Percentiles rank a stretch among this genome's conserved stretches.
phyloP scores from a whole-genome alignment of 64 coral and sea anemone species.

The Astreopora myriophthalma region DNA sequence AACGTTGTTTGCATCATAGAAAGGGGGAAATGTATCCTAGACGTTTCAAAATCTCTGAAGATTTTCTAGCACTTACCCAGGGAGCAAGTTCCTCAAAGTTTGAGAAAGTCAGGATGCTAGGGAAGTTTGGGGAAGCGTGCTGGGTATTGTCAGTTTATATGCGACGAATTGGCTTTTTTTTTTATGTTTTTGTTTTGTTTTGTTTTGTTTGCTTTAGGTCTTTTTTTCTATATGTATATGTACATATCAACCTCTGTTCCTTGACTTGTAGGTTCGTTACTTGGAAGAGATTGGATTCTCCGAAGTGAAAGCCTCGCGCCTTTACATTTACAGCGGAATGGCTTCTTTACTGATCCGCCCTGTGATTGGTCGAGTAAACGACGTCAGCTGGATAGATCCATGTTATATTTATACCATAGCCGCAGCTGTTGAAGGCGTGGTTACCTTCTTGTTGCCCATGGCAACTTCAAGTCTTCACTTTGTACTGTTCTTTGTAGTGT shows the following conservation, averaged over 20 bases:
- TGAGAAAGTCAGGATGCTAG: too few species aligned
- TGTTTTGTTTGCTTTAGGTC: neutral
- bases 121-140: too few species aligned
- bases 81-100: too few species aligned
- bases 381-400: neutral
- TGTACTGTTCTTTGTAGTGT: slow-evolving; percentile 1
- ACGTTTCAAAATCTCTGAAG: too few species aligned
- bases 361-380: slow-evolving; percentile 35
- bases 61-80: too few species aligned
- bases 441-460: neutral
- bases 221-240: too few species aligned
- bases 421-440: neutral
- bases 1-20: too few species aligned
- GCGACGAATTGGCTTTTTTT: too few species aligned
- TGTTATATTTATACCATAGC: slow-evolving; percentile 1
- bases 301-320: slow-evolving; percentile 16
- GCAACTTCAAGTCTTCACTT: neutral
- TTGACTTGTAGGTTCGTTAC: neutral
- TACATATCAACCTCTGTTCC: neutral
- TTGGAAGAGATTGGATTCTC: neutral
- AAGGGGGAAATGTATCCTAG: too few species aligned
- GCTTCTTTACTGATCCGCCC: slow-evolving; percentile 11
- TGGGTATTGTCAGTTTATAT: too few species aligned
- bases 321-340: slow-evolving; percentile 27
- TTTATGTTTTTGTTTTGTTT: neutral